A percentile compares a stretch with the other conserved stretches of the same genome.
phyloP scores from a whole-genome alignment of 2,113 vertebrate species.

The Acanthochromis polyacanthus region DNA sequence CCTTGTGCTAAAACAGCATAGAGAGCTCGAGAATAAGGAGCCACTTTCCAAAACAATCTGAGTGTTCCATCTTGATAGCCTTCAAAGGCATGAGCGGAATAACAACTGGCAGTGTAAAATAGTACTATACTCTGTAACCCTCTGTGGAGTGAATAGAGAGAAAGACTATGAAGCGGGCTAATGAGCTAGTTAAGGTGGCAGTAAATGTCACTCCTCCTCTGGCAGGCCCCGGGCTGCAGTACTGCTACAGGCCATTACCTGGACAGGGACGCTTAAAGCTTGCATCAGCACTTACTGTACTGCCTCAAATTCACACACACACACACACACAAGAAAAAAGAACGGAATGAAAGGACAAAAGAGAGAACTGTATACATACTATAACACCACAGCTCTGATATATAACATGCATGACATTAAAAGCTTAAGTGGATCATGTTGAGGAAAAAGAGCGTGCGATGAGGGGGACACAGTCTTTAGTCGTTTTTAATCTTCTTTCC shows the following conservation, averaged over 20 bases:
- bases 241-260: constrained; percentile 75
- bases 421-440: constrained; percentile 53
- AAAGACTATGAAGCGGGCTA: constrained; percentile 72
- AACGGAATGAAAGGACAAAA: background rate
- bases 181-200: constrained; percentile 81
- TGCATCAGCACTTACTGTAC: constrained; percentile 68
- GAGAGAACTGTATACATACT: constrained; percentile 15
- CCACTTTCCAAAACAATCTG: constrained; percentile 57
- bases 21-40: constrained; percentile 52
- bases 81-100: constrained; percentile 47
- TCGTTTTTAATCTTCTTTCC: constrained; percentile 78
- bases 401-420: constrained; percentile 60
- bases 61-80: constrained; percentile 48
- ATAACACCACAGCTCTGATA: constrained; percentile 26
- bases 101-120: constrained; percentile 57
- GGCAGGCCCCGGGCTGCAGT: constrained; percentile 68
- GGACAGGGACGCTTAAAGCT: constrained; percentile 53
- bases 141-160: constrained; percentile 50
- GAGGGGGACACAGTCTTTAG: constrained; percentile 64
- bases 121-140: constrained; percentile 53
- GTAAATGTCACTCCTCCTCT: constrained; percentile 82
- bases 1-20: constrained; percentile 18
- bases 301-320: constrained; percentile 23
- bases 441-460: constrained; percentile 23
- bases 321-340: background rate